Evolutionary conservation across 2,113 vertebrate species (phyloP), one percentile per base, ranked within the genome.

Genomic region (Prolemur simus): DNA sequence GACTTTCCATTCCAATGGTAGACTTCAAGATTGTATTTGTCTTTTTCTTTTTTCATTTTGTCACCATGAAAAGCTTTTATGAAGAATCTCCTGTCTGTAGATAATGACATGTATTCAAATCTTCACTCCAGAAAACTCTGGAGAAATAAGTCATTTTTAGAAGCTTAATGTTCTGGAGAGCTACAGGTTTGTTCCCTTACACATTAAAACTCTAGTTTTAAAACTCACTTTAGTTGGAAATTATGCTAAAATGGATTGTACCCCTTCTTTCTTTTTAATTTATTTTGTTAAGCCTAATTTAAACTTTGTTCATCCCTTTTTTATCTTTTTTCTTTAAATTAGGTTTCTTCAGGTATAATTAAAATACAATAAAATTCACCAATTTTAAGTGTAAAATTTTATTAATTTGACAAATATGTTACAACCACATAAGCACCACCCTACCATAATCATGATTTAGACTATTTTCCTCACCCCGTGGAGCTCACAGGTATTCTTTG

Each of bases 111-210:
- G 66, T 18, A 54, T 87, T 87, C 60, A 83, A 34, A 87, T 83
- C 18, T 77, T 88, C 69, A 83, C 21, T 90, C 83, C 5, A 54
- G 60, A 60, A 69, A 91, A 63, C 76, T 18, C 60, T 87, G 49
- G 88, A n/a, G 60, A 94, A 83, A 83, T 83, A 83, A 96, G n/a
- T 83, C 49, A 45, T 20, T 87, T 52, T 87, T 91, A 45, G 83
- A 87, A 91, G 49, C n/a, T 91, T 88, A 54, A 42, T 32, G 52
- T 77, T 94, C 68, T 91, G 21, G 37, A 69, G 27, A 82, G 63
- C 52, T 92, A 64, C 52, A 91, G n/a, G 18, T 91, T 91, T 88
- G 39, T 87, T 77, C 45, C 21, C 64, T 88, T 92, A 27, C 1
- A 71, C 49, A 56, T 83, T 83, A 74, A 81, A 42, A 49, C 34